phyloP scores from a whole-genome alignment of 2,888 invertebrate species.

The Pseudococcus jackbeardsleyi region DNA sequence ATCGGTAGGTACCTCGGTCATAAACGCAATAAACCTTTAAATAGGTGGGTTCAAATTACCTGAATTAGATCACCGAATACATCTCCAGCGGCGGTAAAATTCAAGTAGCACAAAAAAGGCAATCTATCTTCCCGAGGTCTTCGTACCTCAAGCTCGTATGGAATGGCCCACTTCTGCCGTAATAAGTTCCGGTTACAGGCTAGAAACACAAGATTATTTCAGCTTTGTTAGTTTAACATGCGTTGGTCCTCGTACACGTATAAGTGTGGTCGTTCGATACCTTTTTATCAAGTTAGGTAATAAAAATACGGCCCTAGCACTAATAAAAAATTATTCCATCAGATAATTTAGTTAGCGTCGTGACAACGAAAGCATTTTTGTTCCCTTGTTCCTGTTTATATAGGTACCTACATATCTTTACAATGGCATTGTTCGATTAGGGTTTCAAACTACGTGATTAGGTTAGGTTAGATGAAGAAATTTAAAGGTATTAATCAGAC shows the following conservation, averaged over 20 bases:
- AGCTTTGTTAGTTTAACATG: slow-evolving; percentile 5
- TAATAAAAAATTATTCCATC: slow-evolving; percentile 21
- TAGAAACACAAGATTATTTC: slow-evolving; percentile 71
- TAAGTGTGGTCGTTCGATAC: slow-evolving; percentile 17
- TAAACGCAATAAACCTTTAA: not conserved
- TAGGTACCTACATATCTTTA: not conserved
- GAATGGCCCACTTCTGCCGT: slow-evolving; percentile 85
- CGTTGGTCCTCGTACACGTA: not conserved
- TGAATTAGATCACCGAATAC: slow-evolving; percentile 85
- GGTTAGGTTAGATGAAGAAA: slow-evolving; percentile 37
- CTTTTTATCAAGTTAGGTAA: not conserved
- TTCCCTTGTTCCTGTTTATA: not conserved
- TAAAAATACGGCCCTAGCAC: not conserved
- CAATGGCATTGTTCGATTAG: slow-evolving; percentile 28
- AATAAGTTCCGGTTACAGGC: slow-evolving; percentile 88
- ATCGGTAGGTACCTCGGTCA: not conserved
- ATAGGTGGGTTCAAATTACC: slow-evolving; percentile 71
- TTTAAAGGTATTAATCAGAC: slow-evolving; percentile 55
- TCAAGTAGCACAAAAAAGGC: slow-evolving; percentile 85
- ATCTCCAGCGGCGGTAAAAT: slow-evolving; percentile 85
- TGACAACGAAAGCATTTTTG: slow-evolving; percentile 28
- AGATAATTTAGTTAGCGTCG: slow-evolving; percentile 27
- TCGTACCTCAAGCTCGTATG: slow-evolving; percentile 83
- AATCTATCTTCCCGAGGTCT: slow-evolving; percentile 81
- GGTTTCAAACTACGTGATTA: slow-evolving; percentile 49